These are phyloP conservation scores for Mola mola DNA, from an alignment of 2,113 vertebrate species.

Conservation along the genomic window DNA sequence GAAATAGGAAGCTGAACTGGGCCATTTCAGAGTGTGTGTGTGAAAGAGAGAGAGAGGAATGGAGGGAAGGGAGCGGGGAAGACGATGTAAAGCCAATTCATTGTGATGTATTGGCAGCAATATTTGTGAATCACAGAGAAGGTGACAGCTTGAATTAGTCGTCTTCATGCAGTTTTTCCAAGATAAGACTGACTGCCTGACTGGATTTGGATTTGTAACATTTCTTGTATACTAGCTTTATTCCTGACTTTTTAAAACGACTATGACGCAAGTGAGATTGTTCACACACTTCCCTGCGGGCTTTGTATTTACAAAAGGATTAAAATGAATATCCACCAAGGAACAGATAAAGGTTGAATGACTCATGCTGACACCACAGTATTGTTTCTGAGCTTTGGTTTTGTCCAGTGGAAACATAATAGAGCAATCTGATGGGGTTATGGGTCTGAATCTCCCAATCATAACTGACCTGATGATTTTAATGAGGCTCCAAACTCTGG, in stretches of 20 bases:
- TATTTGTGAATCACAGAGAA: constrained; percentile 22
- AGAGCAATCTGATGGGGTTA: no score
- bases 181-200: constrained; percentile 19
- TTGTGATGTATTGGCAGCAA: constrained; percentile 24
- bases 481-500: no score
- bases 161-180: constrained; percentile 27
- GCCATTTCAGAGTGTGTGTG: background rate
- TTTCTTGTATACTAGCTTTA: constrained; percentile 2
- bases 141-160: background rate
- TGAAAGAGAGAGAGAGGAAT: background rate
- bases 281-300: background rate
- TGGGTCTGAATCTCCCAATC: no score
- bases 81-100: constrained; percentile 24
- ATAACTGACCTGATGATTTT: no score
- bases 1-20: constrained; percentile 15
- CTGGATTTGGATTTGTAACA: constrained; percentile 19
- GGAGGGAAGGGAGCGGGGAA: background rate
- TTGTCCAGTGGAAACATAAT: no score
- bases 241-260: background rate
- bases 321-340: constrained; percentile 4
- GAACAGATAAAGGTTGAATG: no score
- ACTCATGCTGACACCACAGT: no score
- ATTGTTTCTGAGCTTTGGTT: no score
- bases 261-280: background rate
- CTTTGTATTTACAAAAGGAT: no score